A percentile compares a stretch with the other conserved stretches of the same genome.
Conservation (phyloP, 1,140 invertebrate genomes). For the Mactra quadrangularis region DNA sequence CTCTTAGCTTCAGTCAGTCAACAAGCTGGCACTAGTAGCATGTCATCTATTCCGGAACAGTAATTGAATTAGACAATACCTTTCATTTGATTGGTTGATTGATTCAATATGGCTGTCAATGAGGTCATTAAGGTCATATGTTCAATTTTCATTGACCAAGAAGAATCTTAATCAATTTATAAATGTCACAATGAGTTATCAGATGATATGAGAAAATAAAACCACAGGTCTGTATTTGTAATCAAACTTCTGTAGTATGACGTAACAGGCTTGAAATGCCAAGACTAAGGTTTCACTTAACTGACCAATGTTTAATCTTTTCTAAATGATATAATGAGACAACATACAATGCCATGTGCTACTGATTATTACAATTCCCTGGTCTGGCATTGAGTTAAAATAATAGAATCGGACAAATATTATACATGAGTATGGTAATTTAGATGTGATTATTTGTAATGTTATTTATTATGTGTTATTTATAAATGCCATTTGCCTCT, state of each 20-base stretch:
- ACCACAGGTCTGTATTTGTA: neutral
- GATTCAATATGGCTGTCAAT: conserved; percentile 31
- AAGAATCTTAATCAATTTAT: conserved; percentile 44
- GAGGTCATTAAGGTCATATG: conserved; percentile 39
- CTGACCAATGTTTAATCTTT: too few relatives aligned
- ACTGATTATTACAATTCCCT: too few relatives aligned
- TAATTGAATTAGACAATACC: conserved; percentile 58
- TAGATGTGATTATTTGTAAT: too few relatives aligned
- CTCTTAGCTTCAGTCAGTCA: neutral
- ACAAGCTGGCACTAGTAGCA: conserved; percentile 17
- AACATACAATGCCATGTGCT: too few relatives aligned
- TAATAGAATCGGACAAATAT: too few relatives aligned
- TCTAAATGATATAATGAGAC: neutral
- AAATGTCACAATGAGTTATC: conserved; percentile 48
- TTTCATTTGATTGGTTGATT: conserved; percentile 17
- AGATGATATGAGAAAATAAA: conserved; percentile 46
- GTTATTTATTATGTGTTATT: too few relatives aligned
- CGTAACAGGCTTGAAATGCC: neutral
- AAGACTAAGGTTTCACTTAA: too few relatives aligned
- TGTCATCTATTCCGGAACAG: conserved; percentile 8
- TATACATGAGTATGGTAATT: too few relatives aligned
- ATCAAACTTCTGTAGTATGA: neutral
- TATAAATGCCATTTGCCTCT: too few relatives aligned
- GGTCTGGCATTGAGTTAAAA: too few relatives aligned
- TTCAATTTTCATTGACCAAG: conserved; percentile 38